Conservation (phyloP, 2,113 vertebrate species). For the Eudyptes chrysolophus region DNA sequence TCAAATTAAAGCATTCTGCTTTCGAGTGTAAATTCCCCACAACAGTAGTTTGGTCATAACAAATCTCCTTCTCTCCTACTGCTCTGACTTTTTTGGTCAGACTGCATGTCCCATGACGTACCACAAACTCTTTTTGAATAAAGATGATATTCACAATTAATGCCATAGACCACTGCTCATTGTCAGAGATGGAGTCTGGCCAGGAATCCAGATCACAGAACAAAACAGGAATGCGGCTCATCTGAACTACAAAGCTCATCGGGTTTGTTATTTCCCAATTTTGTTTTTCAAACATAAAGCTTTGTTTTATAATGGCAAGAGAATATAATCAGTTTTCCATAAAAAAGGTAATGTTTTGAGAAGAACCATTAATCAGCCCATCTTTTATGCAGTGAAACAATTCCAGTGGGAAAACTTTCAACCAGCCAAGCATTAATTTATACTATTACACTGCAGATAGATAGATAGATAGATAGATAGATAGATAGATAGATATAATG, state of each 20-base stretch:
- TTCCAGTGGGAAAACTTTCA: not conserved
- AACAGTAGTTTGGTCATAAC: not conserved
- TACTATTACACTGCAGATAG: not conserved
- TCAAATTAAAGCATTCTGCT: not conserved
- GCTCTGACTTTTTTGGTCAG: not conserved
- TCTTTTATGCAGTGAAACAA: not conserved
- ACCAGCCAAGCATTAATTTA: not conserved
- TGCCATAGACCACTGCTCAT: not conserved
- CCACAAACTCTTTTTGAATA: not conserved
- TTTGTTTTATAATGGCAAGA: not conserved
- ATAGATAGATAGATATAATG: not conserved
- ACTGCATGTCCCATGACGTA: not conserved
- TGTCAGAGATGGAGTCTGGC: not conserved
- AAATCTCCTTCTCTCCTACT: not conserved
- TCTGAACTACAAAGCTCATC: conserved; percentile 7
- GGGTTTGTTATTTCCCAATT: not conserved
- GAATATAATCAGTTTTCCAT: not conserved
- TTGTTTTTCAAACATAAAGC: not conserved
- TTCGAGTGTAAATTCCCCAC: not conserved
- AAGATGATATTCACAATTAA: not conserved
- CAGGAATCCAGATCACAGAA: not conserved
- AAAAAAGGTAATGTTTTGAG: not conserved
- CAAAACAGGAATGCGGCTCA: conserved; percentile 5
- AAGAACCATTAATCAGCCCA: not conserved
- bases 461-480: not conserved